Conservation (phyloP, 1,140 invertebrate species). For the Caenorhabditis latens region DNA sequence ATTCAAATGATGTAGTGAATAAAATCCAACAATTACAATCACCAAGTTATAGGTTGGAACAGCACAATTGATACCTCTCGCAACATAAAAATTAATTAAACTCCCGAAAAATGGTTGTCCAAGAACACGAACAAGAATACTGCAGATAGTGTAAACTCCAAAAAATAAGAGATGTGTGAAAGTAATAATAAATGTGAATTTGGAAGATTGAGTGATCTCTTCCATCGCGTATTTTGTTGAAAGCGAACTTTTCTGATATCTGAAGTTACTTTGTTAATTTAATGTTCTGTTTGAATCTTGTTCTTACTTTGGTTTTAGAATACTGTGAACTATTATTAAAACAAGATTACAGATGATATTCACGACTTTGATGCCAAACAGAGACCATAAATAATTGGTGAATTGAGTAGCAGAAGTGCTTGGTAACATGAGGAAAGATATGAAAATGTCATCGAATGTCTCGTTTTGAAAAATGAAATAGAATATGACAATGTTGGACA, state of each 20-base stretch:
- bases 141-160: not conserved
- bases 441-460: conserved; percentile 4
- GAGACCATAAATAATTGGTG: not conserved
- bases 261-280: too few species aligned
- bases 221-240: conserved; percentile 5
- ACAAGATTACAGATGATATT: not conserved
- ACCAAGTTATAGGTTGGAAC: conserved; percentile 11
- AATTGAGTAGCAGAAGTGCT: not conserved
- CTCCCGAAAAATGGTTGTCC: not conserved
- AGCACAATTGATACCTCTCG: conserved; percentile 4
- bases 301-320: not conserved
- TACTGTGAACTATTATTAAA: not conserved
- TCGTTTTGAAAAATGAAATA: not conserved
- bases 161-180: conserved; percentile 14
- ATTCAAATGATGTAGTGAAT: not conserved
- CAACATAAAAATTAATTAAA: not conserved
- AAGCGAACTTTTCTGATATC: too few species aligned
- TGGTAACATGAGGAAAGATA: not conserved
- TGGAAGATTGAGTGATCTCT: conserved; percentile 3
- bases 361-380: not conserved
- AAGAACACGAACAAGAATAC: conserved; percentile 2
- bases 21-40: not conserved
- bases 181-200: conserved; percentile 16
- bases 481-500: not conserved
- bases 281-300: too few species aligned